Base-by-base conservation (phyloP, 2,888 invertebrate genomes). In the Hydraecia micacea region DNA sequence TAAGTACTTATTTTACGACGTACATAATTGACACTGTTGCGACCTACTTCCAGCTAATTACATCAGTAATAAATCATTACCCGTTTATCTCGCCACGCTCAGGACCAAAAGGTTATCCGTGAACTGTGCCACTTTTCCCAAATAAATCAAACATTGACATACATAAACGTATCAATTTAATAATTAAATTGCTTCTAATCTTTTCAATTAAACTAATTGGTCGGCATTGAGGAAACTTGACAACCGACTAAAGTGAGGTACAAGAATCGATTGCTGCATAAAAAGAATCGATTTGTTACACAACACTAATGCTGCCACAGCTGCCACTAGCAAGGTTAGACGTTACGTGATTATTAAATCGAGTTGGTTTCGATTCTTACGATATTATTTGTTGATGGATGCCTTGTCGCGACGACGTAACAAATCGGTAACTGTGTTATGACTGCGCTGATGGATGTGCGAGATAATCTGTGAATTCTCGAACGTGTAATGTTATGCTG, bases 301-400 rank as follows among this genome's bases (percentile, higher is more conserved):
- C 89, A 90, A 89, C 81, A 81, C 75, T 80, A 77, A 70, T 85
- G 69, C 82, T 74, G 75, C 66, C 77, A 73, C 80, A 83, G 84
- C 89, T 88, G 89, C 87, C 89, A 87, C 87, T 81, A 88, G 90
- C 93, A 93, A 93, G 93, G 93, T 91, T 92, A 90, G 85, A 73
- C 80, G 91, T 94, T 94, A 93, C 92, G 91, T 93, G 92, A 92
- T 90, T 88, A 88, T 88, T 89, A 86, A 89, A 91, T 90, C 90
- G 81, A 89, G 85, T 89, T 80, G 84, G 89, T 91, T 88, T 90
- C 90, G 87, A 90, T 90, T 91, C 88, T 91, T 91, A 85, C 90
- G 88, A 91, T 91, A 89, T 82, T 85, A 86, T 86, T 80, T 84
- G 88, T 87, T 89, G 91, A 91, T 90, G 84, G 88, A 91, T 90